Evolutionary conservation across 2,888 invertebrate species (phyloP).

Genomic region (Eristalinus aeneus): DNA sequence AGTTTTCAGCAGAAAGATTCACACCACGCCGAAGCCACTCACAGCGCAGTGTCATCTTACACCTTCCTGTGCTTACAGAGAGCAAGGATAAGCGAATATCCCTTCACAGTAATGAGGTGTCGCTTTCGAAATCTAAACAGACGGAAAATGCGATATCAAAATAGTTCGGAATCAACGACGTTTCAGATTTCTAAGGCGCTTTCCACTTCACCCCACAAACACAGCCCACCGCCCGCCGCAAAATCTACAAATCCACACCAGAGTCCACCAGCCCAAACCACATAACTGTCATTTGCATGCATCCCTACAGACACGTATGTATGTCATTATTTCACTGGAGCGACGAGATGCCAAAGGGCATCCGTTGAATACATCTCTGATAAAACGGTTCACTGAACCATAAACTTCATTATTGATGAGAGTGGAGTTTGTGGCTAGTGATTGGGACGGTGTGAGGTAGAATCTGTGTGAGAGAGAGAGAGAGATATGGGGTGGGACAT

Average conservation of each 20-base stretch:
- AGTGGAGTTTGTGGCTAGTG: neutral
- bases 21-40: no score
- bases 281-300: neutral
- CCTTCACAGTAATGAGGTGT: neutral
- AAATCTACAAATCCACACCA: neutral
- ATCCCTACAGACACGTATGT: neutral
- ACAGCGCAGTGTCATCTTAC: no score
- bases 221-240: neutral
- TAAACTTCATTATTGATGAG: conserved; percentile 57
- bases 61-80: no score
- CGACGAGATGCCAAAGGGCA: conserved; percentile 46
- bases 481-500: neutral
- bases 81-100: no score
- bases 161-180: neutral
- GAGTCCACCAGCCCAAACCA: neutral
- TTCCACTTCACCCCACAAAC: no score
- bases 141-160: neutral
- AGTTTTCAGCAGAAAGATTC: no score
- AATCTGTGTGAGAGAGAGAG: no score
- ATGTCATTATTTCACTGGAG: conserved; percentile 17
- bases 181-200: neutral
- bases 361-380: conserved; percentile 41
- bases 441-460: neutral
- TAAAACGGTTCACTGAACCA: conserved; percentile 60
- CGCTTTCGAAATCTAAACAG: neutral